Evolutionary conservation across 1,140 invertebrate species (phyloP), one percentile per base, ranked within the genome.

Genomic region (Drosophila ohnishii): DNA sequence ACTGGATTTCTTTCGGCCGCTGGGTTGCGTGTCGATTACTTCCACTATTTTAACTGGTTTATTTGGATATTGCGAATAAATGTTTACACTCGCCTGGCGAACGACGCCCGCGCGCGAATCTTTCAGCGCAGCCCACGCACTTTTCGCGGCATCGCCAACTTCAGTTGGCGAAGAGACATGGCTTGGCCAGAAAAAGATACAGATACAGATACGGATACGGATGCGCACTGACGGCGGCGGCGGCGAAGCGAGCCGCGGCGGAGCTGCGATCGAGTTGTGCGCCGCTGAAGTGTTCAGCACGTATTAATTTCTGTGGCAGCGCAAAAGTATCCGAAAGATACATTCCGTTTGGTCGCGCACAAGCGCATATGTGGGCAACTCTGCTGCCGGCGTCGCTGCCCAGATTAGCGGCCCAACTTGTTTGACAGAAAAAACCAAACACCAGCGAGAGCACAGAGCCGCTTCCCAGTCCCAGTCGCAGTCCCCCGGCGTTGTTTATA

Each of bases 291-390:
- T 78, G 84, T 74, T 87, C 80, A 80, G 77, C 84, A 83, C 84
- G 84, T 88, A 87, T 87, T 87, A 87, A 87, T 88, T 87, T 87
- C 85, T 72, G 80, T 80, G 45, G 83, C 83, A 62, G 75, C 75
- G 71, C 78, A 50, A 79, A 82, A 82, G 75, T 88, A 88, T 74
- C 80, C 84, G 76, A 84, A 87, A 87, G 84, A 87, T 80, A 88
- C 84, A 73, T 83, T 88, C 73, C 39, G 39, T 75, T 76, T 70
- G 80, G 71, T 69, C 80, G 83, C 71, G 62, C 75, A 82, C 83
- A 82, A 70, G 48, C 81, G 67, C 78, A 82, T 72, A 81, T 78
- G 79, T 81, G 74, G 79, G 79, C 79, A 82, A 72, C 78, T 65
- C 71, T 47, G 65, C 53, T 65, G 72, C 16, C 75, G 64, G 56